A percentile compares a stretch with the other conserved stretches of the same genome.
Evolutionary conservation across 2,888 invertebrate genomes (phyloP).

Genomic region (Tuberolachnus salignus): DNA sequence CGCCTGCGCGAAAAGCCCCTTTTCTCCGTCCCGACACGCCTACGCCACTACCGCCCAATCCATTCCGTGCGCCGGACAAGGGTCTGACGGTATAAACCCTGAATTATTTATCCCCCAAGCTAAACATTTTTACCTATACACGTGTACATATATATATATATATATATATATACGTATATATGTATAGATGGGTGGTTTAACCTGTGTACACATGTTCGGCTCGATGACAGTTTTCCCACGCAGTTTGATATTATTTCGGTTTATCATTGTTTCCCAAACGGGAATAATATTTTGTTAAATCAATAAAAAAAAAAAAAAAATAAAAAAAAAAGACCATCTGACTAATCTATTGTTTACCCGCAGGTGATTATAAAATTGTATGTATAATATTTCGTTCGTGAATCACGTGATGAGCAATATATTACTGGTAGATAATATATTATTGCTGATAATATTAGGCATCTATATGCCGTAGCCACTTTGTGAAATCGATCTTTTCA

Average conservation of each 20-base stretch:
- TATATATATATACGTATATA: background rate
- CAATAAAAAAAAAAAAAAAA: background rate
- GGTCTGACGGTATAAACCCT: conserved; percentile 43
- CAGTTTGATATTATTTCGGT: conserved; percentile 12
- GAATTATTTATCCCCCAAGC: conserved; percentile 52
- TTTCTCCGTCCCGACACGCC: conserved; percentile 2
- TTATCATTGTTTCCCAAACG: conserved; percentile 42
- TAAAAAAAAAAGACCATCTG: too few relatives aligned
- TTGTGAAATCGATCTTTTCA: too few relatives aligned
- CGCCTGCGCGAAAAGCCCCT: conserved; percentile 50
- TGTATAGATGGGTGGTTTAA: background rate
- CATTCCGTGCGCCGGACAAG: conserved; percentile 46
- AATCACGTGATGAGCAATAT: too few relatives aligned
- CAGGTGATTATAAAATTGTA: too few relatives aligned
- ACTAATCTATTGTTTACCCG: too few relatives aligned
- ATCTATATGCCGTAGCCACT: too few relatives aligned
- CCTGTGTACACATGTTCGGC: background rate
- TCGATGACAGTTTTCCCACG: conserved; percentile 54
- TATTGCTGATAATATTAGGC: too few relatives aligned
- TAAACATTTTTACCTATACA: background rate
- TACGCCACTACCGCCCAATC: conserved; percentile 29
- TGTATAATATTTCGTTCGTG: too few relatives aligned
- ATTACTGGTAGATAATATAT: too few relatives aligned
- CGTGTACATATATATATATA: background rate
- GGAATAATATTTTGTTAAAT: conserved; percentile 41